A percentile compares a stretch with the other conserved stretches of the same genome.
These are phyloP conservation scores for Euproctis similis DNA, from an alignment of 2,888 invertebrate genomes.

Conservation along the genomic window DNA sequence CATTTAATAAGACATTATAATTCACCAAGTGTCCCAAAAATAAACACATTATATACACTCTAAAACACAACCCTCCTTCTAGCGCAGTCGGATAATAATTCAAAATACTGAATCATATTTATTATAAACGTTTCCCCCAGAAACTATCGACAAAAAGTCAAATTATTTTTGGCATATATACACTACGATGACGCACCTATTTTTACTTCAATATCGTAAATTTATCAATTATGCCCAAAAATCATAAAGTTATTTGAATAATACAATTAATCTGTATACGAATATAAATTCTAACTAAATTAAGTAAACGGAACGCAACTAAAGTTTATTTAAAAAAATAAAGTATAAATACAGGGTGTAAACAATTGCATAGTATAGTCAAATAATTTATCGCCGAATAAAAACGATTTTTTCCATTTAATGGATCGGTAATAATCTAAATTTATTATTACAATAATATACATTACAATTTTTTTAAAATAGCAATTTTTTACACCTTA, in stretches of 20 bases:
- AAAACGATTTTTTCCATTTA: conserved; percentile 34
- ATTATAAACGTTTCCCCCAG: no score
- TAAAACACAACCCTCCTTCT: no score
- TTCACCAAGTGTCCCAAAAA: no score
- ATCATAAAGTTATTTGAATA: conserved; percentile 24
- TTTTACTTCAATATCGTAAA: no score
- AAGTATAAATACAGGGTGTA: conserved; percentile 61
- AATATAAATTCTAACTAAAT: conserved; percentile 33
- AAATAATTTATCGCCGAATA: conserved; percentile 9
- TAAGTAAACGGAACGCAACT: conserved; percentile 41
- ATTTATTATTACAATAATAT: conserved; percentile 25
- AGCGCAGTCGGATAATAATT: no score
- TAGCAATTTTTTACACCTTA: conserved; percentile 61
- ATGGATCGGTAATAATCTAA: conserved; percentile 33
- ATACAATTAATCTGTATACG: conserved; percentile 17
- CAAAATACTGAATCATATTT: no score
- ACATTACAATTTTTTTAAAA: conserved; percentile 4
- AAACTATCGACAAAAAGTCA: no score
- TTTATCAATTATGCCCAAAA: no score
- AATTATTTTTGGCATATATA: no score
- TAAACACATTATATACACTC: no score
- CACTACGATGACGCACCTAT: no score
- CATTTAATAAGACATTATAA: no score
- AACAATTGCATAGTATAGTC: conserved; percentile 40
- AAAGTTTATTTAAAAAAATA: conserved; percentile 34